Base-by-base conservation (phyloP, 37 sponge, comb jelly and placozoan species). In the Spongilla lacustris region DNA sequence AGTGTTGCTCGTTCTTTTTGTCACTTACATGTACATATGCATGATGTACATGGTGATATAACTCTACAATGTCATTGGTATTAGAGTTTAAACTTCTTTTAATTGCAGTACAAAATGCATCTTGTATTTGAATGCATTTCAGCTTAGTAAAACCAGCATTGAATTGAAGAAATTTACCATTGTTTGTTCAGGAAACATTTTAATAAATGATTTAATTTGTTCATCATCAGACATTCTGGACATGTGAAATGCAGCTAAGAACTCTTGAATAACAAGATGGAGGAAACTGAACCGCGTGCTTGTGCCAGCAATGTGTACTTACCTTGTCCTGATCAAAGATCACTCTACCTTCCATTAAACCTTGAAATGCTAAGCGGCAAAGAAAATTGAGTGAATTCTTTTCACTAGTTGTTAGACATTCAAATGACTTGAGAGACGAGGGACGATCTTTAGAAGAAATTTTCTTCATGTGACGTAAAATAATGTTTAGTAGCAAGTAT, bases 71-170 rank as follows among this genome's bases (percentile, higher is more conserved):
- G 21, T 58, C 58, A 58, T 58, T 58, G 58, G 58, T 58, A 17
- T 58, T 58, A 17, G 58, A 58, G 14, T 58, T 10, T 58, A 58
- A 58, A 14, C 58, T 58, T 17, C 11, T 58, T 58, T 58, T 17
- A 14, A 58, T 58, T 58, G 19, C 58, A 14, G 58, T 4, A 31
- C 22, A 10, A 22, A 74, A 36, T 33, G 75, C 75, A 34, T 78
- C 79, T 34, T 41, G 36, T 17, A 78, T 37, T 0, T 0, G 21
- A 9, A 19, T 5, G 29, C 29, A 27, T 29, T 49, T 78, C 29
- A 78, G 79, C 24, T 37, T 4, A 23, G 79, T 78, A n/a, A 78
- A 25, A 49, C 79, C 79, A 37, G 49, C 50, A 48, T 41, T 13
- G 50, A 78, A 78, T 13, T 78, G 28, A 38, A 78, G 50, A 9